Base-by-base conservation (phyloP, 2,113 vertebrate species). In the Speoplatyrhinus poulsoni region DNA sequence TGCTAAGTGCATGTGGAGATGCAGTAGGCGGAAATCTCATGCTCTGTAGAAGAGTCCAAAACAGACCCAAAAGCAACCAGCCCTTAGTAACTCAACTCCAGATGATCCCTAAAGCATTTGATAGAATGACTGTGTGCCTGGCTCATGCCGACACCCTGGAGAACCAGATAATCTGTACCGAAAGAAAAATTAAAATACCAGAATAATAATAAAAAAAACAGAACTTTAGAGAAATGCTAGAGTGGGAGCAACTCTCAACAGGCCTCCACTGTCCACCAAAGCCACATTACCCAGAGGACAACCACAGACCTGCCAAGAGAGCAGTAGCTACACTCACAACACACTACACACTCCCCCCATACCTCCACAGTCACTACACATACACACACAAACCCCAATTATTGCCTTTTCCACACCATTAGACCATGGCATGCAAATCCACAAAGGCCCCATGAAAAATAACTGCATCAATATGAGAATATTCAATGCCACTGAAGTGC, bases 221-320 rank as follows among this genome's bases (percentile, higher is more conserved):
- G 49, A 61, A 57, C 60, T 70, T 70, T 76, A 69, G 52, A 67
- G 73, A 72, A 26, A 79, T 70, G 41, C 46, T 41, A 70, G 72
- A 88, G 84, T 82, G 85, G 81, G 80, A 90, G 86, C 82, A 86
- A 84, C 85, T 82, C 85, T 79, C 60, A 75, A 82, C 80, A 79
- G 70, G 83, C 81, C 76, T 78, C 60, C 7, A 70, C 46, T 54
- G 76, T 80, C 65, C 62, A 67, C 12, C 33, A 55, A 26, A 26
- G 1, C 26, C 64, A 0, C 33, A 3, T n/a, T 12, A 41, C 36
- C 10, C 36, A 16, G 55, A 54, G 49, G 17, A 32, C 10, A 65
- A 41, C 36, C 26, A 65, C 63, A 32, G 13, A 53, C 49, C n/a
- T 41, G 11, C 33, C 65, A 66, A 46, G 33, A 55, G 16, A 47